These are phyloP conservation scores for Elanus axillaris DNA, from an alignment of 2,113 vertebrate genomes.

Conservation along the genomic window DNA sequence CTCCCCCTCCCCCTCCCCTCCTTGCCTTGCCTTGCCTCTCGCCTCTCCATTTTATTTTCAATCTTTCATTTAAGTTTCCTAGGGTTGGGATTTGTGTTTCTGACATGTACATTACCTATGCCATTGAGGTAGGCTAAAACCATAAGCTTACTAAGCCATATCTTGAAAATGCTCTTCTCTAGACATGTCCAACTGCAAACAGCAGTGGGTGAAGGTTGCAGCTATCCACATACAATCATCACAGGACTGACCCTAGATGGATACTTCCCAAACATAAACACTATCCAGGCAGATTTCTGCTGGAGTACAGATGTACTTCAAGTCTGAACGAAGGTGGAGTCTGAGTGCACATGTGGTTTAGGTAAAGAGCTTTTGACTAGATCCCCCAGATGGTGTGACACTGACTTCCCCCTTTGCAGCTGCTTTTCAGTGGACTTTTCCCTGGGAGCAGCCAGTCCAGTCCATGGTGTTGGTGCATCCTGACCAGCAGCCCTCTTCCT, in stretches of 20 bases:
- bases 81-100: not conserved
- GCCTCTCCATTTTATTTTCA: not conserved
- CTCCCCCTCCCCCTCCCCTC: too few relatives aligned
- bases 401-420: not conserved
- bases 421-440: not conserved
- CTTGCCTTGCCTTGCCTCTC: too few relatives aligned
- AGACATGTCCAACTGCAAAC: not conserved
- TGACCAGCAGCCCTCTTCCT: not conserved
- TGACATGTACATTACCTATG: not conserved
- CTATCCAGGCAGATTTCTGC: not conserved
- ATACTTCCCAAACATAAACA: not conserved
- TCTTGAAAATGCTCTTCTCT: not conserved
- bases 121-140: not conserved
- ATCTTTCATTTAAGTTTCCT: not conserved
- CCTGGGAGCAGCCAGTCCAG: not conserved
- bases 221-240: not conserved
- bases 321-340: not conserved
- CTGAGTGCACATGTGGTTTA: not conserved
- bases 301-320: not conserved
- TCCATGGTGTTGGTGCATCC: not conserved
- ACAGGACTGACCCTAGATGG: not conserved
- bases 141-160: not conserved
- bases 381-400: too few relatives aligned
- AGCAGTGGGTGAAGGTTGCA: not conserved
- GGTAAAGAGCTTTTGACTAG: not conserved